phyloP scores from a whole-genome alignment of 2,113 vertebrate species.

The Eulemur rufifrons region DNA sequence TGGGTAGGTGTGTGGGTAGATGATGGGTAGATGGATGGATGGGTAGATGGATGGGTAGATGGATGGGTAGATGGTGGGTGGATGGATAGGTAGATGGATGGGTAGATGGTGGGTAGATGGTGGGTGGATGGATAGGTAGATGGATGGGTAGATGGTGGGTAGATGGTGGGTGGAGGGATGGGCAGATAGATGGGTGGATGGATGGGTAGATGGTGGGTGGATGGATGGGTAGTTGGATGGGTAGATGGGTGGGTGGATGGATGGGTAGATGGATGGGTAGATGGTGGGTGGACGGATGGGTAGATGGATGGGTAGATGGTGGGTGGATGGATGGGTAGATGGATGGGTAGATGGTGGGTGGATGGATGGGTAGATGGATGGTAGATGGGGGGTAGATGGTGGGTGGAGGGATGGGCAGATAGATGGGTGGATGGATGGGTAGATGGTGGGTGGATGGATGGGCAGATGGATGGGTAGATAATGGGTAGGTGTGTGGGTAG shows the following conservation, averaged over 20 bases:
- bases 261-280: background rate
- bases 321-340: accelerated
- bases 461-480: background rate
- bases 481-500: too few species aligned
- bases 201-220: background rate
- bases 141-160: background rate
- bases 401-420: background rate
- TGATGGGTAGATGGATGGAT: background rate
- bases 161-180: too few species aligned
- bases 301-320: background rate
- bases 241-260: background rate
- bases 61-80: too few species aligned
- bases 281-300: background rate
- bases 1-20: background rate
- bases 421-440: background rate
- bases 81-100: background rate
- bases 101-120: accelerated
- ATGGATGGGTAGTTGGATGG: accelerated
- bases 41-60: too few species aligned
- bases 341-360: background rate
- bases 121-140: too few species aligned
- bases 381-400: background rate
- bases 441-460: background rate
- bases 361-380: too few species aligned
- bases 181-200: too few species aligned